Evolutionary conservation across 2,888 invertebrate species (phyloP), one percentile per base, ranked within the genome.

Genomic region (Holacanthella duospinosa): DNA sequence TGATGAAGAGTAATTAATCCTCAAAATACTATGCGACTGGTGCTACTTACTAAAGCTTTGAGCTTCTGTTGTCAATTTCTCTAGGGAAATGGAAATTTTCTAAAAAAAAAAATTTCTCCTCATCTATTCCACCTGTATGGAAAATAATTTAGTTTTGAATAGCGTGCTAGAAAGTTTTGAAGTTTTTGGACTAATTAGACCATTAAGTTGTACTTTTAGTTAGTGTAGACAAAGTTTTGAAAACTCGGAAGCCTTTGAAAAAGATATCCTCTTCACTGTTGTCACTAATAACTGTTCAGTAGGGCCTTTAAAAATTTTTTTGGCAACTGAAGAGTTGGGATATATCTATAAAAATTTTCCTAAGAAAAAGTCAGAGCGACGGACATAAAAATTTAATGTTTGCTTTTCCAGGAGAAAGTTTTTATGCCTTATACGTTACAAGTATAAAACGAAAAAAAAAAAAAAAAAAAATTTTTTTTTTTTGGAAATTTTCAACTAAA

Each of bases 321-420:
- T n/a, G n/a, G n/a, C n/a, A n/a, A 12, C 16, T 36, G 36, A 36
- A 16, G 36, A 16, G 9, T 36, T 36, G 36, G 36, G 36, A 16
- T 36, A 12, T 36, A 36, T n/a, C n/a, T n/a, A n/a, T n/a, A n/a
- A n/a, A n/a, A n/a, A n/a, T n/a, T n/a, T n/a, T n/a, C n/a, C n/a
- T n/a, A n/a, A n/a, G n/a, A n/a, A n/a, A 48, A 48, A n/a, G 48
- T 48, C 21, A 21, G n/a, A 21, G 19, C 48, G 48, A 48, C 4
- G 48, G 16, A 48, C 48, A 48, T 48, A 48, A 48, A 48, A 48
- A 48, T 48, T 48, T 48, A 48, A 48, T 48, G 48, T 48, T 48
- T 48, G 48, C n/a, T 48, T 48, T 48, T 21, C n/a, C 48, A 48
- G 48, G 48, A 48, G 48, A 48, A 48, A 48, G 48, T 48, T 48